phyloP scores from a whole-genome alignment of 2,797 vertebrate species.

The Poeciliopsis paucimaculata region DNA sequence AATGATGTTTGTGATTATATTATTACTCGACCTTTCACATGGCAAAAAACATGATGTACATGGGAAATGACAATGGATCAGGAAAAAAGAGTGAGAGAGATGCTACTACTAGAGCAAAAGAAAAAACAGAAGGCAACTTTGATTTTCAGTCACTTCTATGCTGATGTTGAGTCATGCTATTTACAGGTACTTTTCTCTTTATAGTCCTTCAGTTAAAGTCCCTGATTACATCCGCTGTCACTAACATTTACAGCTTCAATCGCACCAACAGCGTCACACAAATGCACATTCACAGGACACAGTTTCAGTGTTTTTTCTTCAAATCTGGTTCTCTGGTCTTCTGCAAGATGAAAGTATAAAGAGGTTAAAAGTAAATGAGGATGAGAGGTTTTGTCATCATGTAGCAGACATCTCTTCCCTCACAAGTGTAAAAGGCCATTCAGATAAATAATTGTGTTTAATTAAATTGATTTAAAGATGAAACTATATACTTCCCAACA shows the following conservation, averaged over 20 bases:
- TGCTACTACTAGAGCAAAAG: constrained; percentile 27
- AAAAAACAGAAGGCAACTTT: constrained; percentile 39
- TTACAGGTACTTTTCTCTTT: constrained; percentile 37
- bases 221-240: constrained; percentile 19
- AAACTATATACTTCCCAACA: constrained; percentile 6
- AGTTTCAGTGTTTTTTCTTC: not conserved
- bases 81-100: constrained; percentile 22
- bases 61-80: constrained; percentile 51
- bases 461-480: not conserved
- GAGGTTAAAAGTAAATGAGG: not conserved
- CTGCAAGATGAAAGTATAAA: not conserved
- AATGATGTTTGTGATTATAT: too few species aligned
- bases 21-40: too few species aligned
- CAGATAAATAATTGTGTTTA: not conserved
- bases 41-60: not conserved
- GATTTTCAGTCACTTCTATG: constrained; percentile 31
- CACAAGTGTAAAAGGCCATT: not conserved
- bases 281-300: not conserved
- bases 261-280: not conserved
- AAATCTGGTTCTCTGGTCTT: not conserved
- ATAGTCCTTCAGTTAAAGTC: constrained; percentile 13
- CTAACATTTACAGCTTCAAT: constrained; percentile 18
- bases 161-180: constrained; percentile 51
- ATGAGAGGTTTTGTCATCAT: not conserved
- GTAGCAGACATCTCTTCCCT: not conserved